phyloP scores from a whole-genome alignment of 1,140 invertebrate species.

The Nephotettix cincticeps region DNA sequence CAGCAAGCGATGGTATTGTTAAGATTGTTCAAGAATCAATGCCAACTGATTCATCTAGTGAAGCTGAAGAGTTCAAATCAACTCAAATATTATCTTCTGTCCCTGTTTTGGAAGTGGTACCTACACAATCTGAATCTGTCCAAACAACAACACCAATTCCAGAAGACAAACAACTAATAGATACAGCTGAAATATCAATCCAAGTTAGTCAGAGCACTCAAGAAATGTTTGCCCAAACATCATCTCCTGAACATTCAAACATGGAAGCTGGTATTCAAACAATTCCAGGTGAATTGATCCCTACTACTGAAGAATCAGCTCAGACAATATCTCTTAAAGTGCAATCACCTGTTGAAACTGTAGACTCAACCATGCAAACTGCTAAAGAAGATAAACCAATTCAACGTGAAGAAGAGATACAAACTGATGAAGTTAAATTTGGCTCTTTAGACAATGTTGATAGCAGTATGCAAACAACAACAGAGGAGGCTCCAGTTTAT shows the following conservation, averaged over 20 bases:
- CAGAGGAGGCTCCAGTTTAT: constrained; percentile 35
- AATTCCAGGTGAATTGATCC: constrained; percentile 2
- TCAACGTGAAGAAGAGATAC: constrained; percentile 44
- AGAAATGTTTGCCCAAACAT: constrained; percentile 40
- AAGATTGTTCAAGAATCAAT: constrained; percentile 65
- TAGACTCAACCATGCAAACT: constrained; percentile 25
- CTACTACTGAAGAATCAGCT: constrained; percentile 24
- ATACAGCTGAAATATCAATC: constrained; percentile 43
- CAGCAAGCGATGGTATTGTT: constrained; percentile 51
- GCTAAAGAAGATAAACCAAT: neutral
- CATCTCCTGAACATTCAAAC: constrained; percentile 9
- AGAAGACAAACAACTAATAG: constrained; percentile 20
- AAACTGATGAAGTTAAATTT: constrained; percentile 42
- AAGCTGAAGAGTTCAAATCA: constrained; percentile 45
- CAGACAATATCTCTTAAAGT: constrained; percentile 32
- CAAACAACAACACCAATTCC: constrained; percentile 47
- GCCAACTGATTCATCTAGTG: constrained; percentile 46
- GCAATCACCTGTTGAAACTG: constrained; percentile 7
- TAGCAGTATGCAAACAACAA: constrained; percentile 45
- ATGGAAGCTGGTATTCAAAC: constrained; percentile 17
- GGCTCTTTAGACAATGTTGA: constrained; percentile 37
- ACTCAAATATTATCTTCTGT: constrained; percentile 57
- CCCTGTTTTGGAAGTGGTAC: constrained; percentile 57
- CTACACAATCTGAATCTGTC: constrained; percentile 49
- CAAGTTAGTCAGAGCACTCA: constrained; percentile 43